A percentile compares a stretch with the other conserved stretches of the same genome.
Conservation (phyloP, 2,888 invertebrate genomes). For the Pelosia muscerda region DNA sequence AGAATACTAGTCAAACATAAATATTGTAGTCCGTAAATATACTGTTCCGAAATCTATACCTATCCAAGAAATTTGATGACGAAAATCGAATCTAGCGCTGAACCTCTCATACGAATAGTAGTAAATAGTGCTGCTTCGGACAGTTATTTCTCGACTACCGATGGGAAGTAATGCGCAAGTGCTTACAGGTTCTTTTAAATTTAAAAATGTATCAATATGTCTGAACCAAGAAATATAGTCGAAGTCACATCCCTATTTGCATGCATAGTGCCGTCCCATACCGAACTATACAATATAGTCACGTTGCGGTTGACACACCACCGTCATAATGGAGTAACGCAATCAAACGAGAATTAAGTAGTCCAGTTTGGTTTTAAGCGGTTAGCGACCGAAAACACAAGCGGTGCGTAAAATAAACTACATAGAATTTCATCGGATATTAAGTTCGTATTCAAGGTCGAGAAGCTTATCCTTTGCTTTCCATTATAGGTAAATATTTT, state of each 20-base stretch:
- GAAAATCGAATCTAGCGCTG: too few relatives aligned
- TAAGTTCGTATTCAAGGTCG: conserved; percentile 3
- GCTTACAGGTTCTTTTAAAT: too few relatives aligned
- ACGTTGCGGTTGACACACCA: conserved; percentile 46
- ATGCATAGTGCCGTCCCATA: conserved; percentile 44
- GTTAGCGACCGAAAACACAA: conserved; percentile 16
- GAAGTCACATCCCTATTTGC: conserved; percentile 25
- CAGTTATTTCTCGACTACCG: too few relatives aligned
- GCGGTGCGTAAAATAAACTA: conserved; percentile 6
- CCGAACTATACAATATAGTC: conserved; percentile 50
- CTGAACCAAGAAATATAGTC: neutral
- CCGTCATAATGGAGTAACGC: conserved; percentile 46
- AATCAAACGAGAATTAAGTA: conserved; percentile 52
- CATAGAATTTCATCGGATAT: conserved; percentile 7
- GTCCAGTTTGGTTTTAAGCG: conserved; percentile 27
- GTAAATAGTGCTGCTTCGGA: too few relatives aligned
- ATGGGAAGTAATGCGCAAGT: too few relatives aligned
- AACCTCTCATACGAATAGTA: too few relatives aligned
- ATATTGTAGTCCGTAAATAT: too few relatives aligned
- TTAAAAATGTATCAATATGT: neutral
- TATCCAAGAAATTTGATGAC: too few relatives aligned
- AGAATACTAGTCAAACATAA: too few relatives aligned
- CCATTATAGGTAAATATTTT: neutral
- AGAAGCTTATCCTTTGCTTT: conserved; percentile 7
- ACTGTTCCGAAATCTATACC: too few relatives aligned